phyloP scores from a whole-genome alignment of 1,140 invertebrate genomes.

The Chrysomallon squamiferum region DNA sequence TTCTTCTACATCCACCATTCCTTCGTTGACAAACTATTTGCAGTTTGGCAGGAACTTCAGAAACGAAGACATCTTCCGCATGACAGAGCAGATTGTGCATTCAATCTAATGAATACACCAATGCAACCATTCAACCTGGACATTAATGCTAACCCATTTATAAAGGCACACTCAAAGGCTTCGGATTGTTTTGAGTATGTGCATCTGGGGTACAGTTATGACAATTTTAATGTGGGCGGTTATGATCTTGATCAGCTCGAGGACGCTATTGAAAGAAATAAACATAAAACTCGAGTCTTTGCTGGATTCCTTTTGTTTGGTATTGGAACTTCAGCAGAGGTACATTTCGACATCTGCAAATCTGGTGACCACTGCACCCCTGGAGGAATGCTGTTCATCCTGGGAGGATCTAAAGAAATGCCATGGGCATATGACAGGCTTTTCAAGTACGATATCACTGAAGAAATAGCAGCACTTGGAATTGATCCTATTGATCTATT shows the following conservation, averaged over 20 bases:
- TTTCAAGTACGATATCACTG: conserved; percentile 19
- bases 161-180: conserved; percentile 16
- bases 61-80: conserved; percentile 14
- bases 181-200: conserved; percentile 25
- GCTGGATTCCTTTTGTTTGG: conserved; percentile 26
- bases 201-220: conserved; percentile 21
- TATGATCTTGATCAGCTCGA: conserved; percentile 13
- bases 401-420: conserved; percentile 26
- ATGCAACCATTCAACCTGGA: conserved; percentile 23
- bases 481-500: conserved; percentile 7
- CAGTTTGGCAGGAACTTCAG: conserved; percentile 34
- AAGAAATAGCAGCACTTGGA: background rate
- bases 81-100: conserved; percentile 26
- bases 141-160: conserved; percentile 10
- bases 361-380: background rate
- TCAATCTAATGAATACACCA: conserved; percentile 21
- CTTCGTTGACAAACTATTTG: conserved; percentile 24
- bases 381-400: conserved; percentile 21
- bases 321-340: conserved; percentile 19
- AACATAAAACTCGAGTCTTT: conserved; percentile 16
- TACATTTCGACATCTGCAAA: conserved; percentile 19
- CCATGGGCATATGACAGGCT: conserved; percentile 26
- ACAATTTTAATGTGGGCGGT: conserved; percentile 17
- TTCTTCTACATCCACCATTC: conserved; percentile 27
- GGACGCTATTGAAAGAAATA: conserved; percentile 7